Base-by-base conservation (phyloP, 2,113 vertebrate genomes). In the Rana temporaria region DNA sequence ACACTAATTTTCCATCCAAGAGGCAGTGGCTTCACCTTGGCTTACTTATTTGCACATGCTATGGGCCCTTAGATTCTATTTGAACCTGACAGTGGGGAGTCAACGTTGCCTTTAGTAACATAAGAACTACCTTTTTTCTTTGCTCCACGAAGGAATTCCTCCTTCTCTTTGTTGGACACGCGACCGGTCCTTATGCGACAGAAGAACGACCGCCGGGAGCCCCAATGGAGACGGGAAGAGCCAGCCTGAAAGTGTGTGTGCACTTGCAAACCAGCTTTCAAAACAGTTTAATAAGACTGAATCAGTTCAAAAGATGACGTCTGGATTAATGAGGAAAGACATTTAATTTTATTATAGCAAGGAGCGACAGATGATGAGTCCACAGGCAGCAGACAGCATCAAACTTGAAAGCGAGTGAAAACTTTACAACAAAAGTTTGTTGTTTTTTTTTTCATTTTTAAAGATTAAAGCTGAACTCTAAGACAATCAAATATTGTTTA, bases 201-300 rank as follows among this genome's bases (percentile, higher is more conserved):
- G 90, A 97, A 97, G 88, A 97, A 97, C 20, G 96, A 96, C 71
- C 96, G 94, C 0, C 96, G 93, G n/a, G 96, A 95, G 0, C 96
- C 96, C 1, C 95, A 93, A 87, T 94, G 95, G 78, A 97, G 87
- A 11, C 92, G 92, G 12, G 93, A 85, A 8, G 91, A 88, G 53
- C 93, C 92, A 16, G 92, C 88, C 48, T 95, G 95, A 71, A 96
- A 92, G 89, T 96, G 95, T 81, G 94, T 93, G 86, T 93, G 95
- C 38, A 96, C 94, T 94, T 96, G 95, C 72, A 97, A 91, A 85
- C 96, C 96, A 76, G 96, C 90, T 92, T 89, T 89, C 79, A 86
- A 85, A 89, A 75, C 9, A 72, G 86, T 83, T 84, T 2, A 85
- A 85, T 72, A 75, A 80, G 81, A 85, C 9, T 85, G 71, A 85